Evolutionary conservation across 2,113 vertebrate genomes (phyloP).

Genomic region (Gymnogyps californianus): DNA sequence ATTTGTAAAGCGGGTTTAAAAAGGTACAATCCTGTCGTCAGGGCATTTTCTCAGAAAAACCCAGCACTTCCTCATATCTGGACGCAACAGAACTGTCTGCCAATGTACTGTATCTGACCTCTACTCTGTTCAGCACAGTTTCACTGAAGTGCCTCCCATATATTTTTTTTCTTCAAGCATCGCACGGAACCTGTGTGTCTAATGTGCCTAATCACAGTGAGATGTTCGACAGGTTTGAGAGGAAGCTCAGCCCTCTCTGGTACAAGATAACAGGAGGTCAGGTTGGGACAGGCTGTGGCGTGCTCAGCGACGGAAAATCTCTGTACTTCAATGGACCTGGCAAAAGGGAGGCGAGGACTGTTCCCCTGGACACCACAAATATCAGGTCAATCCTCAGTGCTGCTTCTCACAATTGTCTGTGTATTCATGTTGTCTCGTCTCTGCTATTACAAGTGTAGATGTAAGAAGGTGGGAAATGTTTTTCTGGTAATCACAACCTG

Average conservation of each 20-base stretch:
- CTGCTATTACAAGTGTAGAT: not conserved
- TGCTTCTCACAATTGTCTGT: not conserved
- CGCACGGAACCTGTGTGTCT: slow-evolving; percentile 92
- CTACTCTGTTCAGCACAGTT: not conserved
- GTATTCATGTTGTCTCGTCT: not conserved
- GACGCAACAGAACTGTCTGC: not conserved
- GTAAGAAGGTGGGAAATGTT: not conserved
- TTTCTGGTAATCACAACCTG: not conserved
- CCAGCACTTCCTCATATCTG: not conserved
- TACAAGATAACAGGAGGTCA: slow-evolving; percentile 90
- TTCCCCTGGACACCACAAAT: slow-evolving; percentile 90
- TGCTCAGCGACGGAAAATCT: slow-evolving; percentile 88
- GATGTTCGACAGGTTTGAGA: slow-evolving; percentile 95
- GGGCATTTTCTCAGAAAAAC: not conserved
- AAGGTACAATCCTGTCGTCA: not conserved
- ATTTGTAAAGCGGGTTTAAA: not conserved
- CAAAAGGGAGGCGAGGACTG: slow-evolving; percentile 88
- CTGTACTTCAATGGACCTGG: slow-evolving; percentile 93
- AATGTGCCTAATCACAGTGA: slow-evolving; percentile 86
- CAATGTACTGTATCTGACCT: not conserved
- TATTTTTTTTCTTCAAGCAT: slow-evolving; percentile 73
- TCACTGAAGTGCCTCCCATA: slow-evolving; percentile 24
- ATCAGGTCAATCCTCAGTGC: slow-evolving; percentile 78
- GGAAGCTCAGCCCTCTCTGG: slow-evolving; percentile 95
- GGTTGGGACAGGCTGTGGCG: slow-evolving; percentile 88